Evolutionary conservation across 2,113 vertebrate genomes (phyloP).

Genomic region (Callipepla californica): DNA sequence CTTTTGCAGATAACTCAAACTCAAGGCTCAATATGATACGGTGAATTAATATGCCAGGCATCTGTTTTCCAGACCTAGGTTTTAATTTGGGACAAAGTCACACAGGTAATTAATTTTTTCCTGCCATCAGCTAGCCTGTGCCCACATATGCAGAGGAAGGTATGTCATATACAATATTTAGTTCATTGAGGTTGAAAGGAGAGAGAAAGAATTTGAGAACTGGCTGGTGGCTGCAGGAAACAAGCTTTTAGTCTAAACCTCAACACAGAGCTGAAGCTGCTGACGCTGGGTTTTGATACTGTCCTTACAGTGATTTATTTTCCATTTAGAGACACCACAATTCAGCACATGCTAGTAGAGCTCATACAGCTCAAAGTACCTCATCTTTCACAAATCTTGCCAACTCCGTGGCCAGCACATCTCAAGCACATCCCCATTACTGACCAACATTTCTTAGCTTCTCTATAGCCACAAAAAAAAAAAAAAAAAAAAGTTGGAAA

Average conservation of each 20-base stretch:
- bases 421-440: not conserved
- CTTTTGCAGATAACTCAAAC: conserved; percentile 77
- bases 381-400: not conserved
- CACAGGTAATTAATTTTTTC: conserved; percentile 33
- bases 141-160: not conserved
- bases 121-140: not conserved
- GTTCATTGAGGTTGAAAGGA: not conserved
- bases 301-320: not conserved
- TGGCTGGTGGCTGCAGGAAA: not conserved
- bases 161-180: not conserved
- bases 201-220: not conserved
- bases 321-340: not conserved
- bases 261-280: not conserved
- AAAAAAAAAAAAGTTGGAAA: not conserved
- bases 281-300: not conserved
- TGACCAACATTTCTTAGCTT: not conserved
- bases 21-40: conserved; percentile 61
- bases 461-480: not conserved
- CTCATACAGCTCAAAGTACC: not conserved
- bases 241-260: not conserved
- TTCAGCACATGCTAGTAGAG: accelerated
- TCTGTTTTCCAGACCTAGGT: conserved; percentile 14
- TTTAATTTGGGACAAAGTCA: conserved; percentile 45
- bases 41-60: conserved; percentile 68
- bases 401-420: accelerated